Base-by-base conservation (phyloP, 2,797 vertebrate species). In the Euphonia xanthogaster region DNA sequence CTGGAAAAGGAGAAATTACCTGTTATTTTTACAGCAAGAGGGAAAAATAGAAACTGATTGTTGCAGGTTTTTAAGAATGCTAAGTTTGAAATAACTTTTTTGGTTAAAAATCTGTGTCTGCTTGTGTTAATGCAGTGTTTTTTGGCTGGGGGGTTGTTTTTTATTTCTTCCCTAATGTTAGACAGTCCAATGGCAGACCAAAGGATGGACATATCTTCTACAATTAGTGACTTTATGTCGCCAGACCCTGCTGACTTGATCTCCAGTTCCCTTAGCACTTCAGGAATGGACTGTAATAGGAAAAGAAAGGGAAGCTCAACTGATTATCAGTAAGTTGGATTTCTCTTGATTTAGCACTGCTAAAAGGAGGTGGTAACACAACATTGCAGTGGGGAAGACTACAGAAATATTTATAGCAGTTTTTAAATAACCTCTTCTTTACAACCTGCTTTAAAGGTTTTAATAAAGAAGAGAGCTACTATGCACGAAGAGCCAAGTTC, bases 131-230 rank as follows among this genome's bases (percentile, higher is more conserved):
- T 67, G 17, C 30, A 39, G 13, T 54, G 17, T 0, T 19, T 39
- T 66, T 89, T 53, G 37, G 1, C 21, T 67, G 51, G 25, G 63
- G 31, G 30, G 7, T 72, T 42, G 33, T 50, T 22, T 45, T 65
- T 9, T 31, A 21, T 63, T 76, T 57, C 53, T 90, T 15, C 31
- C 33, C 58, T 51, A 8, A 63, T 86, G 79, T 53, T 93, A 99
- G 99, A 98, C 98, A 98, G 98, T 98, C 98, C 99, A 98, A 99
- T 99, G 99, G 99, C 99, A 97, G 99, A 99, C 99, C 99, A 99
- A 98, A 99, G 99, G 98, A 99, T 99, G 99, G 99, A 99, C 98
- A 99, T 99, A 97, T 99, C 99, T 97, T 99, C 99, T 96, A 99
- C 99, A 23, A 99, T 99, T 98, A 99, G 98, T 94, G 99, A 99